These are phyloP conservation scores for Gallinago jamesoni DNA, from an alignment of 2,113 vertebrate species.

Conservation along the genomic window DNA sequence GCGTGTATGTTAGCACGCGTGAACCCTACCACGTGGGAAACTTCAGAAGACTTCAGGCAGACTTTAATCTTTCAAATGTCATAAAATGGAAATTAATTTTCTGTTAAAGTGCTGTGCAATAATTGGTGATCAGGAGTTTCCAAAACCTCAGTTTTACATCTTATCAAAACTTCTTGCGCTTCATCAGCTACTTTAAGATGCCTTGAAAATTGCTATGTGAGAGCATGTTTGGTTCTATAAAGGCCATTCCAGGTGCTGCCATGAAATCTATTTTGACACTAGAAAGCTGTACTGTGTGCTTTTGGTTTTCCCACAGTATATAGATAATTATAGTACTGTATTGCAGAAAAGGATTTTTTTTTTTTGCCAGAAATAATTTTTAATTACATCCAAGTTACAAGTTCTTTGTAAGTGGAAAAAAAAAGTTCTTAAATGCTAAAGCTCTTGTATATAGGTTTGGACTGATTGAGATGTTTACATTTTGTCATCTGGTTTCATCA, in stretches of 20 bases:
- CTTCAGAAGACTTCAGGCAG: neutral
- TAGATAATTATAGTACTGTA: constrained; percentile 37
- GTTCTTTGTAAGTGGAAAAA: neutral
- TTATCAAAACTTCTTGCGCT: neutral
- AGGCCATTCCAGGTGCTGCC: neutral
- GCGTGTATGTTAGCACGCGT: fast-evolving
- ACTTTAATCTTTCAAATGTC: neutral
- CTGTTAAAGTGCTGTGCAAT: neutral
- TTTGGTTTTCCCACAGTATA: constrained; percentile 10
- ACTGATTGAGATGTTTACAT: constrained; percentile 10
- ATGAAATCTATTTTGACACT: constrained; percentile 21
- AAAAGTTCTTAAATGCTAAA: constrained; percentile 23
- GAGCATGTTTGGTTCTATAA: neutral
- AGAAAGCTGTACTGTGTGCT: constrained; percentile 13
- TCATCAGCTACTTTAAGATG: neutral
- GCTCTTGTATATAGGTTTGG: constrained; percentile 2
- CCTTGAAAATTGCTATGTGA: neutral
- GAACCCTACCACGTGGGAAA: neutral
- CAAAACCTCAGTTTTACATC: neutral
- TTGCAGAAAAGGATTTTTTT: neutral
- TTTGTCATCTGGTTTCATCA: neutral
- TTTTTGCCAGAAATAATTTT: neutral
- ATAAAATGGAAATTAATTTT: neutral
- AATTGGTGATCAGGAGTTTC: neutral
- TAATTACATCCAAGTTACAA: constrained; percentile 26